phyloP scores from a whole-genome alignment of 2,113 vertebrate genomes.

The Cariama cristata region DNA sequence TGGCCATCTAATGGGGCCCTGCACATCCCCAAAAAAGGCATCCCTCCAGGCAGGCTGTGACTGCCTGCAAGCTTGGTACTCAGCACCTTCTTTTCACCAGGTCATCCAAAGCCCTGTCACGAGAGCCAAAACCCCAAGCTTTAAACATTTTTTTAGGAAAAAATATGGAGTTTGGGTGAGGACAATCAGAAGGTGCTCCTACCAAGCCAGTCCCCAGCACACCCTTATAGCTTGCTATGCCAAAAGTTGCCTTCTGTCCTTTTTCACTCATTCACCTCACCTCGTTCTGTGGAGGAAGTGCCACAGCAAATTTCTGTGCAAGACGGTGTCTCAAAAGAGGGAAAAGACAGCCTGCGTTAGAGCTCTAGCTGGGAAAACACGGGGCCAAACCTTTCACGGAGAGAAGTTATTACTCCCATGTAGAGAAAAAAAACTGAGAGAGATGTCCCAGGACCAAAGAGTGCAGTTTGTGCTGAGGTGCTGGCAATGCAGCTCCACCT shows the following conservation, averaged over 20 bases:
- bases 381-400: neutral
- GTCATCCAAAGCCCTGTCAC: neutral
- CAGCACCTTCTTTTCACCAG: neutral
- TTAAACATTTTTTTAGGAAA: neutral
- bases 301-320: neutral
- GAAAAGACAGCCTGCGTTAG: neutral
- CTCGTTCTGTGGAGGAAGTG: neutral
- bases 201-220: neutral
- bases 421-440: neutral
- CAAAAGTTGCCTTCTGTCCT: neutral
- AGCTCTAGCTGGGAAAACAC: neutral
- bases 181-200: neutral
- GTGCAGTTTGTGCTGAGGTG: neutral
- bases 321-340: neutral
- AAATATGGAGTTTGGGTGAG: neutral
- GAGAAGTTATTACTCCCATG: neutral
- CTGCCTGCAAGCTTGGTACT: neutral
- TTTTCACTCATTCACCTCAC: neutral
- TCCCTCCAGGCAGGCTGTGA: neutral
- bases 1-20: neutral
- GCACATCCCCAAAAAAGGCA: fast-evolving
- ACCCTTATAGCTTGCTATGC: neutral
- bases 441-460: neutral
- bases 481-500: neutral
- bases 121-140: neutral